Evolutionary conservation across 2,888 invertebrate genomes (phyloP).

Genomic region (Chydorus sphaericus): DNA sequence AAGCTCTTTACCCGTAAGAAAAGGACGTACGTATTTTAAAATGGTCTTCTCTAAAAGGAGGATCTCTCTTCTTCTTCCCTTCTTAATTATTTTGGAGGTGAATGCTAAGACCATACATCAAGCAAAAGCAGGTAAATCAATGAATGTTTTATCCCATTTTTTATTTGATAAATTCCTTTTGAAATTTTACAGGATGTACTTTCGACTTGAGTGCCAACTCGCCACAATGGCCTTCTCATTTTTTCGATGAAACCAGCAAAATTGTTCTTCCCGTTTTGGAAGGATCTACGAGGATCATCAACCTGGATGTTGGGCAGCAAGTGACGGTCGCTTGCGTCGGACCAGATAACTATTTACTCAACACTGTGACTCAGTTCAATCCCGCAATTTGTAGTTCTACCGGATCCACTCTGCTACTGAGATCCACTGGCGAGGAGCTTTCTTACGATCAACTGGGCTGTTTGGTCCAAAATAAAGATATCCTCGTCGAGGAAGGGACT

Average conservation of each 20-base stretch:
- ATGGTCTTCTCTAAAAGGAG: too few relatives aligned
- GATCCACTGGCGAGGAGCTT: not conserved
- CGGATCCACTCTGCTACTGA: not conserved
- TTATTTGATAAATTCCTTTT: too few relatives aligned
- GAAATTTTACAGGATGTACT: conserved; percentile 7
- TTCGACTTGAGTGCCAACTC: conserved; percentile 5
- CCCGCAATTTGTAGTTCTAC: conserved; percentile 5
- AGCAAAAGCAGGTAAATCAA: too few relatives aligned
- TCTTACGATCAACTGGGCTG: conserved; percentile 5
- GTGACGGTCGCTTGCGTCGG: conserved; percentile 14
- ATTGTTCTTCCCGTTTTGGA: conserved; percentile 5
- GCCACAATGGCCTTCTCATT: conserved; percentile 1
- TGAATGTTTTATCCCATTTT: not conserved
- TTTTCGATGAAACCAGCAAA: conserved; percentile 3
- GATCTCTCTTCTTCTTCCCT: too few relatives aligned
- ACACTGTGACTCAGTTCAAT: not conserved
- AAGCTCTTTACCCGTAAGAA: too few relatives aligned
- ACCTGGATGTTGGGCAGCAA: conserved; percentile 3
- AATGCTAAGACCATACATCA: too few relatives aligned
- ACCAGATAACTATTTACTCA: not conserved
- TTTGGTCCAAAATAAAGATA: not conserved
- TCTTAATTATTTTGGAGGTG: too few relatives aligned
- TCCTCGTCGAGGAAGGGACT: conserved; percentile 4
- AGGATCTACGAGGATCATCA: conserved; percentile 7
- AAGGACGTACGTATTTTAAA: too few relatives aligned